phyloP scores from a whole-genome alignment of 2,113 vertebrate genomes.

The Ictalurus furcatus region DNA sequence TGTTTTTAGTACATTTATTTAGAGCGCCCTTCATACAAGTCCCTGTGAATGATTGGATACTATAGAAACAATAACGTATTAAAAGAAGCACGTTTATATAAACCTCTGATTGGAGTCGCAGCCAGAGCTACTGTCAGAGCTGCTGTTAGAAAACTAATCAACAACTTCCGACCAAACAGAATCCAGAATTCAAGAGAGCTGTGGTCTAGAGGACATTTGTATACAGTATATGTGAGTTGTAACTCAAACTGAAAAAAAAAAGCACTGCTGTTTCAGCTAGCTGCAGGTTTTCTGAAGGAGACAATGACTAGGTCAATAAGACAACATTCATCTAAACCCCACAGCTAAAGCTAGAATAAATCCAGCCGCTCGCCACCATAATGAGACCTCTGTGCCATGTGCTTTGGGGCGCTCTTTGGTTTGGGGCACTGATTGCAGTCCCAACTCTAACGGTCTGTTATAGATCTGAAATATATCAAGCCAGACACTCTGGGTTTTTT shows the following conservation, averaged over 20 bases:
- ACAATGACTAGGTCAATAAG: slow-evolving; percentile 4
- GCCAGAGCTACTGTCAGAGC: not conserved
- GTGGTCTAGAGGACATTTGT: not conserved
- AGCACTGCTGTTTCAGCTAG: not conserved
- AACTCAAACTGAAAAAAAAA: not conserved
- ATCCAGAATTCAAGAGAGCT: not conserved
- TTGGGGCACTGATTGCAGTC: not conserved
- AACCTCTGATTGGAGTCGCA: not conserved
- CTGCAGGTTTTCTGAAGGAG: not conserved
- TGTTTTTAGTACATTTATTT: not conserved
- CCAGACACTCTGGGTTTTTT: slow-evolving; percentile 29
- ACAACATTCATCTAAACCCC: slow-evolving; percentile 1
- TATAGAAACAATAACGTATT: not conserved
- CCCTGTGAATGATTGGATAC: not conserved
- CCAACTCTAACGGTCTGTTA: slow-evolving; percentile 7
- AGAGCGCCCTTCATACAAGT: not conserved
- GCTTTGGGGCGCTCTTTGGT: not conserved
- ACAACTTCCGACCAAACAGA: not conserved
- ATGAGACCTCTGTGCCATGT: slow-evolving; percentile 11
- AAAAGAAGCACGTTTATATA: not conserved
- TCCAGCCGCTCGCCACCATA: not conserved
- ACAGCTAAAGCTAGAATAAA: slow-evolving; percentile 11
- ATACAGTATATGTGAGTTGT: no score
- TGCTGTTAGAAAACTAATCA: not conserved
- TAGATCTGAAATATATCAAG: slow-evolving; percentile 38